Base-by-base conservation (phyloP, 2,797 vertebrate species). In the Anguilla megastoma region DNA sequence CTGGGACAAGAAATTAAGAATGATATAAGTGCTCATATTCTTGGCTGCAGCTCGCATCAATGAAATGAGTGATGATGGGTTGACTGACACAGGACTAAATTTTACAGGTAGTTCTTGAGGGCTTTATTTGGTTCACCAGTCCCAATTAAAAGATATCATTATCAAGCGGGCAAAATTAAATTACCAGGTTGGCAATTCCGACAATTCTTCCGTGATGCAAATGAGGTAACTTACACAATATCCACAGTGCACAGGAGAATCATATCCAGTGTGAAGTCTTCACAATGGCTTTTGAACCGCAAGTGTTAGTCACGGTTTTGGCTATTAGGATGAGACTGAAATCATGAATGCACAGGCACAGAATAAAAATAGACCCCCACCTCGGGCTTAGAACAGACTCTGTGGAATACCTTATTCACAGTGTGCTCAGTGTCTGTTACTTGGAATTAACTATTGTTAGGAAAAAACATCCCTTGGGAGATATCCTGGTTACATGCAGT, bases 401-500 rank as follows among this genome's bases (percentile, higher is more conserved):
- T 89, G 76, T 89, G 89, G 87, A 89, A 90, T 85, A 86, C 87
- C 85, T 88, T 87, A 84, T 86, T 89, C 80, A 80, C 33, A 45
- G 45, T 33, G 27, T 76, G 79, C 79, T 45, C 88, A 66, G 89
- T 89, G 86, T 90, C 88, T 89, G 86, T 58, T 87, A 71, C 63
- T 84, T 87, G 79, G 84, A 92, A 89, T 90, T 90, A 92, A 92
- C 83, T 76, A 85, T 83, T 86, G 41, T 79, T 86, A 87, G 87
- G 88, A 45, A 88, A 45, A 86, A 88, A 50, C 86, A 80, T 54
- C 87, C 88, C 76, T 83, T n/a, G 85, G 79, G 89, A 54, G 36
- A 74, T 85, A 63, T 89, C 84, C 76, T 14, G n/a, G 85, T 88
- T 79, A 83, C 87, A 85, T 87, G 83, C 85, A 87, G 88, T 74